Evolutionary conservation across 2,888 invertebrate species (phyloP).

Genomic region (Anticlea derivata): DNA sequence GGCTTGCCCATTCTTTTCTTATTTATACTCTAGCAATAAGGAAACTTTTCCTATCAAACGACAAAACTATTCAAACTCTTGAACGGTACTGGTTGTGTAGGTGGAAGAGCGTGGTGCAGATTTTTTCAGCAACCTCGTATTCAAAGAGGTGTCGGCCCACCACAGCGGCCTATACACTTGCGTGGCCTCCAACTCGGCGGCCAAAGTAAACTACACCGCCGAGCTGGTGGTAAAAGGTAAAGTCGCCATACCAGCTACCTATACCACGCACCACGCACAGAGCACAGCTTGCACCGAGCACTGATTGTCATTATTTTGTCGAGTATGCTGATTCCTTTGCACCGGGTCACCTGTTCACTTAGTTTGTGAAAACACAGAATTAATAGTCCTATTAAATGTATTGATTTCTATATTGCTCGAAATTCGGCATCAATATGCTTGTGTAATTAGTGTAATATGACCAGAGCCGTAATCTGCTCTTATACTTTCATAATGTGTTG

Average conservation of each 20-base stretch:
- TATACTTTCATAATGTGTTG: no score
- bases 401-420: conserved; percentile 19
- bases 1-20: neutral
- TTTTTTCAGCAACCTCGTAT: conserved; percentile 90
- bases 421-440: neutral
- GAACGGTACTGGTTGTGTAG: conserved; percentile 63
- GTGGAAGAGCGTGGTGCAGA: conserved; percentile 88
- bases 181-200: conserved; percentile 89
- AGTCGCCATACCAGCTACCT: conserved; percentile 37
- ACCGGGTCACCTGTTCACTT: conserved; percentile 31
- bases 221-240: conserved; percentile 90
- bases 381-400: neutral
- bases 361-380: conserved; percentile 7
- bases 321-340: conserved; percentile 35
- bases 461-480: no score
- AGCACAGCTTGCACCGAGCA: conserved; percentile 43
- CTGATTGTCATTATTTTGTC: conserved; percentile 31
- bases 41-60: neutral
- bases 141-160: conserved; percentile 88
- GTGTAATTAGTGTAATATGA: neutral
- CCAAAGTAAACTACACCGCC: conserved; percentile 89
- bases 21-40: neutral
- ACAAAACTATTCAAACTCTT: conserved; percentile 2
- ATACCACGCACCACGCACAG: conserved; percentile 47
- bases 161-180: conserved; percentile 90